Base-by-base conservation (phyloP, 2,797 vertebrate genomes). In the Halcyon chelicuti region DNA sequence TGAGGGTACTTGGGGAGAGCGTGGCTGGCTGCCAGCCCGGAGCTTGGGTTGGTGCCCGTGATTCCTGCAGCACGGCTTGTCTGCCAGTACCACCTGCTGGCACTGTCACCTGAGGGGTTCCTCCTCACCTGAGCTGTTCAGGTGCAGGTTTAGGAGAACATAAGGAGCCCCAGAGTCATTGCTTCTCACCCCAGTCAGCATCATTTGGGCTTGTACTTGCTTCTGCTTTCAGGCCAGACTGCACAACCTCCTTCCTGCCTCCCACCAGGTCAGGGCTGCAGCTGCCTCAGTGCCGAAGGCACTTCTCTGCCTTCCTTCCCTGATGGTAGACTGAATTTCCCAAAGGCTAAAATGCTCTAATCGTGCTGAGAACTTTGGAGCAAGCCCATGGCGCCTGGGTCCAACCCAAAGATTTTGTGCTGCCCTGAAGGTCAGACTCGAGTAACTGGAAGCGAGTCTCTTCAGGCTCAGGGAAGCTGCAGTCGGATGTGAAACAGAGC, bases 61-160 rank as follows among this genome's bases (percentile, higher is more conserved):
- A 49, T 75, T 51, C 65, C 52, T 67, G 55, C 87, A 58, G 65
- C 68, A 21, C 3, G 0, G 77, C 66, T 63, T 49, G 49, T 25
- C 58, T 73, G 73, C 60, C 5, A 6, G 39, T 60, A 55, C 40
- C 20, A 9, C 52, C 73, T 33, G 67, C 28, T 25, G 21, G 21
- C 54, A 20, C 12, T 5, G 0, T n/a, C 46, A 57, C 31, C 46
- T 3, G 1, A 2, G 0, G 0, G 54, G 52, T 40, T 57, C 17
- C 52, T 51, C 0, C 0, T 62, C 22, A 29, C 33, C 60, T 0
- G 0, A 12, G 4, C 6, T 15, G 25, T 29, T 85, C 35, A 25
- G 54, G 17, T 67, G 58, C 12, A 47, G 49, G 25, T 57, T 61
- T 46, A 46, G 75, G 51, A 84, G 54, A n/a, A 35, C 0, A 6